phyloP scores from a whole-genome alignment of 2,888 invertebrate species.

The Erynnis tages region DNA sequence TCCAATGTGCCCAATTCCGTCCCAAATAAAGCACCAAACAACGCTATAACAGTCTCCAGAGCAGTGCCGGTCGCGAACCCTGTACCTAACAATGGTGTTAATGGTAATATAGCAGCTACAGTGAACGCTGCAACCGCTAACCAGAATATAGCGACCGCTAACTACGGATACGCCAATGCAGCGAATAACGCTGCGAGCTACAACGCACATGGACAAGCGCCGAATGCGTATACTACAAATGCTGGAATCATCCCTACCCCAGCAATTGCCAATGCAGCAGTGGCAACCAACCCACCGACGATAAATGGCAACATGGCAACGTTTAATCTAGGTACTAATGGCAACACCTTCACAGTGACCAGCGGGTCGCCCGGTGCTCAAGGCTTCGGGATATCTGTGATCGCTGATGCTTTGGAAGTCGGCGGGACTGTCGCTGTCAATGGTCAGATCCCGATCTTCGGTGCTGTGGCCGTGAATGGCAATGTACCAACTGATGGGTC shows the following conservation, averaged over 20 bases:
- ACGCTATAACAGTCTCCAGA: slow-evolving; percentile 8
- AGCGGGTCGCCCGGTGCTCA: slow-evolving; percentile 39
- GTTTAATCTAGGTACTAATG: slow-evolving; percentile 39
- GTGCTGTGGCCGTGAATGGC: slow-evolving; percentile 52
- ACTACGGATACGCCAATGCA: slow-evolving; percentile 3
- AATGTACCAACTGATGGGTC: slow-evolving; percentile 51
- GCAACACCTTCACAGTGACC: slow-evolving; percentile 37
- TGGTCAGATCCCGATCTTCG: slow-evolving; percentile 57
- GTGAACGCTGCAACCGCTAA: neutral
- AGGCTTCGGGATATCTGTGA: slow-evolving; percentile 49
- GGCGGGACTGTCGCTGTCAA: slow-evolving; percentile 52
- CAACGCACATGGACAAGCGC: slow-evolving; percentile 8
- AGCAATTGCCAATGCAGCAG: slow-evolving; percentile 5
- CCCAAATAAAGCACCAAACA: slow-evolving; percentile 1
- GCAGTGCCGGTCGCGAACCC: slow-evolving; percentile 16
- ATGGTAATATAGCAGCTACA: slow-evolving; percentile 20
- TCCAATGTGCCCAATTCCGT: neutral
- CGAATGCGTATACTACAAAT: slow-evolving; percentile 17
- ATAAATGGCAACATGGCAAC: slow-evolving; percentile 39
- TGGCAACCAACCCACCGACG: slow-evolving; percentile 31
- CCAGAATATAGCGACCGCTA: slow-evolving; percentile 12
- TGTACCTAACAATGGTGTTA: slow-evolving; percentile 13
- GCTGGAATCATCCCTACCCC: neutral
- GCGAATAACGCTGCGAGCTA: neutral
- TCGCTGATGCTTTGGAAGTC: slow-evolving; percentile 55